phyloP scores from a whole-genome alignment of 1,140 invertebrate genomes.

The Bradynema listronoti region DNA sequence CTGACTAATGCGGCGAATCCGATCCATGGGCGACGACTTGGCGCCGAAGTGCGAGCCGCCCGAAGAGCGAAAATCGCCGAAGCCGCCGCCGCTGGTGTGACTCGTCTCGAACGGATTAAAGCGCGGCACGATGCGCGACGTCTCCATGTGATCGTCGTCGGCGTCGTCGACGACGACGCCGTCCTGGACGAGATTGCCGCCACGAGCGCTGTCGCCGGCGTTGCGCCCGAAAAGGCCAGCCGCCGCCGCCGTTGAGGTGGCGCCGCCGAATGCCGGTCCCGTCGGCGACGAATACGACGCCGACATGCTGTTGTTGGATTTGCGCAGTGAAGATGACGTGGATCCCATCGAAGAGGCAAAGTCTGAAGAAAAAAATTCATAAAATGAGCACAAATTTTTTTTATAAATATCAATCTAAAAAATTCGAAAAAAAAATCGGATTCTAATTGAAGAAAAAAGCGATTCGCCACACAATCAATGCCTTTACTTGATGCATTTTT shows the following conservation, averaged over 20 bases:
- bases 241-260: constrained; percentile 1
- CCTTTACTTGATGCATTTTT: too few species aligned
- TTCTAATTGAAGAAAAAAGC: too few species aligned
- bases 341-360: too few species aligned
- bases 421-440: too few species aligned
- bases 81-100: not conserved
- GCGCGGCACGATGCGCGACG: constrained; percentile 28
- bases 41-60: too few species aligned
- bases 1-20: constrained; percentile 15
- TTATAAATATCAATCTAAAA: too few species aligned
- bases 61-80: too few species aligned
- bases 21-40: constrained; percentile 25
- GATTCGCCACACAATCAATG: too few species aligned
- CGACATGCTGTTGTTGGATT: not conserved
- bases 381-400: too few species aligned
- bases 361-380: too few species aligned
- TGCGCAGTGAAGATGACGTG: constrained; percentile 4
- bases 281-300: constrained; percentile 3
- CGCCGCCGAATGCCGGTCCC: not conserved
- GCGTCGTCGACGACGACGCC: constrained; percentile 20
- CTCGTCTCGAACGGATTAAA: constrained; percentile 5
- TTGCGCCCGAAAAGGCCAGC: not conserved
- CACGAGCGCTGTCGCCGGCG: not conserved
- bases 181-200: not conserved
- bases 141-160: constrained; percentile 39